Evolutionary conservation across 2,888 invertebrate genomes (phyloP).

Genomic region (Tetragnatha montana): DNA sequence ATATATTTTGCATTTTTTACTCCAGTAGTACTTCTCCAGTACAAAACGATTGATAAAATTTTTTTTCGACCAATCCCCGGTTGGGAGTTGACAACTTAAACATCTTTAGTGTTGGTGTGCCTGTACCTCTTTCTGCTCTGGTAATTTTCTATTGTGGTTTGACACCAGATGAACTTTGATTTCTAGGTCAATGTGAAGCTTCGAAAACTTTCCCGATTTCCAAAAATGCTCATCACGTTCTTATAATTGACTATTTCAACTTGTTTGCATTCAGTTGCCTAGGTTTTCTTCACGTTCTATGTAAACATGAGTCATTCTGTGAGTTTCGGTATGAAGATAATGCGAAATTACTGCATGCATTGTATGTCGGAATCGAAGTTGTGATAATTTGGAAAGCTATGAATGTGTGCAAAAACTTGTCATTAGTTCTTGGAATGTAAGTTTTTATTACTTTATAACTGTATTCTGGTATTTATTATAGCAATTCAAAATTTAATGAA

Average conservation of each 20-base stretch:
- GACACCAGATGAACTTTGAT: background rate
- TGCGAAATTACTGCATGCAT: too few relatives aligned
- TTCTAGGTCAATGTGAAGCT: background rate
- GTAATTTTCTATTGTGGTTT: background rate
- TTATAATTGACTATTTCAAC: background rate
- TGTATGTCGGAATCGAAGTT: too few relatives aligned
- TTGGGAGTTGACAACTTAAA: background rate
- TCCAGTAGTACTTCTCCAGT: background rate
- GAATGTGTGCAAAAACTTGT: too few relatives aligned
- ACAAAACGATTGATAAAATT: background rate
- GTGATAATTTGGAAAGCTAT: too few relatives aligned
- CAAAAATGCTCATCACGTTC: background rate
- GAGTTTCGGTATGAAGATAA: too few relatives aligned
- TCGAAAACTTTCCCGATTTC: background rate
- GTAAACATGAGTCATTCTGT: too few relatives aligned
- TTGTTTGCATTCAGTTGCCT: background rate
- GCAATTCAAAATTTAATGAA: too few relatives aligned
- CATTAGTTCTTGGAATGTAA: too few relatives aligned
- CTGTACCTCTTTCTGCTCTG: background rate
- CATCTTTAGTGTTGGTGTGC: background rate
- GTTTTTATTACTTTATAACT: too few relatives aligned
- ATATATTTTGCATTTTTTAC: slow-evolving; percentile 10
- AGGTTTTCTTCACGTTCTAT: too few relatives aligned
- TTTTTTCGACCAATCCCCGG: background rate
- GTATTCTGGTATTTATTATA: too few relatives aligned